A percentile compares a stretch with the other conserved stretches of the same genome.
Conservation (phyloP, 1,140 invertebrate species). For the Lepidurus arcticus region DNA sequence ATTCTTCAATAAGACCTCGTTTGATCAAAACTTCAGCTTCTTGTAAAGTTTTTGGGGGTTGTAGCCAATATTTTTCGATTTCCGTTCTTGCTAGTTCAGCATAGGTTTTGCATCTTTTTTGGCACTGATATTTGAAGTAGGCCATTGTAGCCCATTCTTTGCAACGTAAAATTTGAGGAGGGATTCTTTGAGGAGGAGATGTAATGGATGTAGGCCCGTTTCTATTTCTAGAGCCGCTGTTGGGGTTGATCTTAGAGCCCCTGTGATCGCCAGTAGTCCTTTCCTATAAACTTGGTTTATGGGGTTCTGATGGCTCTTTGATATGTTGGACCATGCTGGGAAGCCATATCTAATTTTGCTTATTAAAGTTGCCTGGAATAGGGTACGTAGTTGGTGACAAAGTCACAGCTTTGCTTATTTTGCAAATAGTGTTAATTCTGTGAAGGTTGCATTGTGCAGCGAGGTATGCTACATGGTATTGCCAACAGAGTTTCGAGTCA, state of each 20-base stretch:
- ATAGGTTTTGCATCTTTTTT: not conserved
- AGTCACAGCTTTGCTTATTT: not conserved
- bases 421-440: constrained; percentile 1
- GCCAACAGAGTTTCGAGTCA: not conserved
- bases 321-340: no score
- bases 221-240: no score
- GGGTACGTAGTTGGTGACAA: not conserved
- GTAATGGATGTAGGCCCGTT: no score
- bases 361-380: not conserved
- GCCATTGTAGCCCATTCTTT: not conserved
- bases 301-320: no score
- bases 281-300: not conserved
- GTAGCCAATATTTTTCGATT: not conserved
- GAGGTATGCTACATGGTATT: not conserved
- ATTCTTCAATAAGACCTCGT: no score
- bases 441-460: constrained; percentile 22
- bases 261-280: no score
- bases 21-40: no score
- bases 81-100: not conserved
- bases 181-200: no score
- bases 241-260: no score
- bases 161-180: not conserved
- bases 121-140: not conserved
- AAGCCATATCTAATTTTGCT: no score
- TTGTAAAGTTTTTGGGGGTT: no score